These are phyloP conservation scores for Sitta carolinensis DNA, from an alignment of 2,797 vertebrate species.

Conservation along the genomic window DNA sequence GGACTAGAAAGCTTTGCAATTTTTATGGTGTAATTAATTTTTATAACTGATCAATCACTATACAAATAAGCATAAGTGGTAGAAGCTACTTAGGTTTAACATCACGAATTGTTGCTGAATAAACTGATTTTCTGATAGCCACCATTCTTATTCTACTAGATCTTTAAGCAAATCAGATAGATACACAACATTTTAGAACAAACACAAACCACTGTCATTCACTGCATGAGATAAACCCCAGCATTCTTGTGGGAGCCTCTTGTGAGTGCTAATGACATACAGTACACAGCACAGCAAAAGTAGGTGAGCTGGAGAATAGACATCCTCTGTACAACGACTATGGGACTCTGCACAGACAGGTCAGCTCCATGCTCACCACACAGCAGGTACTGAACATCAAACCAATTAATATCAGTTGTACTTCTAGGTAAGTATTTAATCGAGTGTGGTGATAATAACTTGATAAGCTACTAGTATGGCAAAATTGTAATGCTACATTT, in stretches of 20 bases:
- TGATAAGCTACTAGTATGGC: background rate
- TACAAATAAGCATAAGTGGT: background rate
- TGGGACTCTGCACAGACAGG: background rate
- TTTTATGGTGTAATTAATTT: background rate
- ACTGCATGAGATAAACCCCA: background rate
- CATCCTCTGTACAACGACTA: background rate
- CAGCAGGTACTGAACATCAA: background rate
- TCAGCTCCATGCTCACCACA: background rate
- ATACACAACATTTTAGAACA: background rate
- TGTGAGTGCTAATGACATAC: too few relatives aligned
- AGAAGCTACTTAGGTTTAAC: background rate
- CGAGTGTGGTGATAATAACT: background rate
- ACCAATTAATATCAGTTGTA: rapidly evolving
- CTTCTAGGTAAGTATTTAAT: background rate
- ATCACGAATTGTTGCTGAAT: background rate
- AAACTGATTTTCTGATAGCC: background rate
- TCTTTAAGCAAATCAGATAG: background rate
- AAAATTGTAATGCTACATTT: background rate
- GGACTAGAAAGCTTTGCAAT: background rate
- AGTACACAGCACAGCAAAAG: background rate
- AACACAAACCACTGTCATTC: background rate
- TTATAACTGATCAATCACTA: background rate
- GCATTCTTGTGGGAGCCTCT: background rate
- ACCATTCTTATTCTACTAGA: background rate
- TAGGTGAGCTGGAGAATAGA: background rate